phyloP scores from a whole-genome alignment of 2,888 invertebrate species.

The Temnothorax rugatulus region DNA sequence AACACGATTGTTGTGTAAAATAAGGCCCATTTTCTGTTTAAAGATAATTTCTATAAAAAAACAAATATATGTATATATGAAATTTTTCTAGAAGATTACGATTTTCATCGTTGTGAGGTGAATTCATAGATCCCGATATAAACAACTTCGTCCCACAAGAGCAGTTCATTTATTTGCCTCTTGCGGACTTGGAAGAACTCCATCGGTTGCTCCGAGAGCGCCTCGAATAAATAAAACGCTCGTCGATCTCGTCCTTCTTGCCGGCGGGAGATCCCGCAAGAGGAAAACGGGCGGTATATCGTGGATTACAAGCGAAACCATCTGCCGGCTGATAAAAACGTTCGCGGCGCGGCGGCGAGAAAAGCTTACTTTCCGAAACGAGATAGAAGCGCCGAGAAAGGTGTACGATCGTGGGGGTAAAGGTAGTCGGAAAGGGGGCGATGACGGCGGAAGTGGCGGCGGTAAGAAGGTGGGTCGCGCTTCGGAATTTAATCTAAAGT shows the following conservation, averaged over 20 bases:
- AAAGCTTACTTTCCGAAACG: slow-evolving; percentile 72
- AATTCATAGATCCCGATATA: background rate
- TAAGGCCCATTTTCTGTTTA: background rate
- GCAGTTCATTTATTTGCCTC: background rate
- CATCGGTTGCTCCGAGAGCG: background rate
- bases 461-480: slow-evolving; percentile 67
- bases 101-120: background rate
- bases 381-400: slow-evolving; percentile 58
- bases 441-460: slow-evolving; percentile 18
- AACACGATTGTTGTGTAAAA: background rate
- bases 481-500: slow-evolving; percentile 84
- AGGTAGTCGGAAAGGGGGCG: slow-evolving; percentile 8
- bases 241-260: slow-evolving; percentile 23
- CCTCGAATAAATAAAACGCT: slow-evolving; percentile 42
- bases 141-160: background rate
- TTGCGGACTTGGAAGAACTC: background rate
- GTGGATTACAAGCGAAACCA: slow-evolving; percentile 71
- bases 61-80: background rate
- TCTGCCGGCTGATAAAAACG: slow-evolving; percentile 62
- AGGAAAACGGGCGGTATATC: slow-evolving; percentile 7
- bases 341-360: slow-evolving; percentile 59
- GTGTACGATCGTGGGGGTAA: slow-evolving; percentile 7
- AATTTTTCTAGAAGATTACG: background rate
- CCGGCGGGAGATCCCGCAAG: slow-evolving; percentile 17
- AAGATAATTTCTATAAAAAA: background rate